A percentile compares a stretch with the other conserved stretches of the same genome.
phyloP scores from a whole-genome alignment of 2,113 vertebrate genomes.

The Atherinomorus stipes region DNA sequence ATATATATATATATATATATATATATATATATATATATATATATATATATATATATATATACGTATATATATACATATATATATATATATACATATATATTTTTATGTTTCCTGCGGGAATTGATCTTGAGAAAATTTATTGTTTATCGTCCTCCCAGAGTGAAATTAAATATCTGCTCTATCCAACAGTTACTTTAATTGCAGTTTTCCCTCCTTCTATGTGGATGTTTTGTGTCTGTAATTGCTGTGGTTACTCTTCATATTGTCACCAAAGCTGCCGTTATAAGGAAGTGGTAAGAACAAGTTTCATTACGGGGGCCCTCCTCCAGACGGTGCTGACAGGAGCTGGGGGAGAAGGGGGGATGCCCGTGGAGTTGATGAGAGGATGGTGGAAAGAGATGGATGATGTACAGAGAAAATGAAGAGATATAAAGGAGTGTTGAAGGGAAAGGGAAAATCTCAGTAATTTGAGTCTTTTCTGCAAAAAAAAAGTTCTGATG shows the following conservation, averaged over 20 bases:
- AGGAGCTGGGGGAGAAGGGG: slow-evolving; percentile 25
- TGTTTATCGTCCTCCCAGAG: not conserved
- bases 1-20: too few species aligned
- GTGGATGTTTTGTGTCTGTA: slow-evolving; percentile 64
- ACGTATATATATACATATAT: too few species aligned
- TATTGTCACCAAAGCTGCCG: slow-evolving; percentile 37
- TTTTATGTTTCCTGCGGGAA: not conserved
- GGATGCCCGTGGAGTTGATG: slow-evolving; percentile 12
- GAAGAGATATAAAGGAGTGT: slow-evolving; percentile 42
- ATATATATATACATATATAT: too few species aligned
- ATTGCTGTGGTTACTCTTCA: slow-evolving; percentile 73
- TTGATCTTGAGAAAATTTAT: not conserved
- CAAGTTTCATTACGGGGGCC: slow-evolving; percentile 60
- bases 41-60: too few species aligned
- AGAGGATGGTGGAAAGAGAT: slow-evolving; percentile 42
- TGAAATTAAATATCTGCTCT: slow-evolving; percentile 10
- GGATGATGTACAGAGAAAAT: slow-evolving; percentile 55
- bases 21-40: too few species aligned
- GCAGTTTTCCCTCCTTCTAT: slow-evolving; percentile 38
- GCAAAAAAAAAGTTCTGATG: not conserved
- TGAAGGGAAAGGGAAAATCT: slow-evolving; percentile 14
- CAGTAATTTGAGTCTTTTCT: not conserved
- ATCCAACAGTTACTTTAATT: slow-evolving; percentile 46
- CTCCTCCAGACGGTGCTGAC: slow-evolving; percentile 54
- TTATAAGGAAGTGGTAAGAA: slow-evolving; percentile 67